Evolutionary conservation across 2,113 vertebrate genomes (phyloP), one percentile per base, ranked within the genome.

Genomic region (Gallinago undulata): DNA sequence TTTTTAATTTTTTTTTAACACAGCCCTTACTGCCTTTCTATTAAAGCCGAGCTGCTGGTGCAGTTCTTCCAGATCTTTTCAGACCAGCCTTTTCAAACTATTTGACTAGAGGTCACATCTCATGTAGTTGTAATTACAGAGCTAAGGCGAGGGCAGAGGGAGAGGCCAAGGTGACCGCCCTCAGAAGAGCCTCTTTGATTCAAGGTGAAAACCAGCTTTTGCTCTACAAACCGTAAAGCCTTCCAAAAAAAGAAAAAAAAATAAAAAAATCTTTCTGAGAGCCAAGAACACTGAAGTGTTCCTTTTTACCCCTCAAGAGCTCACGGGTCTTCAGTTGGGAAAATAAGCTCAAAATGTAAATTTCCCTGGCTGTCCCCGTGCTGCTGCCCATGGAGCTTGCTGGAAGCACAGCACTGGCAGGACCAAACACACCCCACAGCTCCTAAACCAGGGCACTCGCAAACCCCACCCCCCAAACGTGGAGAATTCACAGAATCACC

Each of bases 31-130:
- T 85, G 56, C 10, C 27, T 88, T 48, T 79, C 79, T 51, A 69
- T 85, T 60, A 85, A 60, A 92, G 35, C 21, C 57, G 66, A 39
- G 16, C 12, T 90, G n/a, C 70, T 13, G 57, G 39, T 69, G n/a
- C 30, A 43, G 33, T 24, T 85, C 39, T 80, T 51, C 78, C 48
- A 93, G 75, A 45, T 35, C 53, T 64, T 84, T 95, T 72, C 30
- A 94, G 75, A 63, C 7, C 6, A 74, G 33, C n/a, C 16, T 82
- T 89, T 89, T 56, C 82, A 90, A 56, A 77, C 70, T 7, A 0
- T 85, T 83, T 88, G 83, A 62, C 78, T 83, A 12, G 78, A 86
- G 78, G 92, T 90, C 70, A 28, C 73, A 83, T n/a, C 82, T 93
- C 75, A 21, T 50, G 82, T 73, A 80, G 82, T 4, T 85, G 85